A percentile compares a stretch with the other conserved stretches of the same genome.
These are phyloP conservation scores for Erpornis zantholeuca DNA, from an alignment of 2,113 vertebrate species.

Conservation along the genomic window DNA sequence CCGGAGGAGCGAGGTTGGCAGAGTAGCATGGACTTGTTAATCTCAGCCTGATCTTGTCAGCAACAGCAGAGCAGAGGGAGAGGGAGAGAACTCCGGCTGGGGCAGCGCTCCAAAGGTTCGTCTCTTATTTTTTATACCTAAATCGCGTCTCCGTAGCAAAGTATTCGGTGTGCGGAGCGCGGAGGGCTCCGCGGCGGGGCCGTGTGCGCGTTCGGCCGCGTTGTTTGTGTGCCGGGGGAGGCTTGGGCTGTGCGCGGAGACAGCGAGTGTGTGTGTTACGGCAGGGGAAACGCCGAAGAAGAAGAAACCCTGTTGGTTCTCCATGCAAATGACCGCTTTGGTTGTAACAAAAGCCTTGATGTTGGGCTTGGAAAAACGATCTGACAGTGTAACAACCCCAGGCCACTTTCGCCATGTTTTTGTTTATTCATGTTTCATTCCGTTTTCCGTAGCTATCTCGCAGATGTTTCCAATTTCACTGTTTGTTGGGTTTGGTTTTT, in stretches of 20 bases:
- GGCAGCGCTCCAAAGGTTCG: constrained; percentile 70
- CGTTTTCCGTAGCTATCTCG: constrained; percentile 20
- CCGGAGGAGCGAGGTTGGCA: background rate
- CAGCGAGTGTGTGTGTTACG: background rate
- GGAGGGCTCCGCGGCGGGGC: background rate
- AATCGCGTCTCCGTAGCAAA: background rate
- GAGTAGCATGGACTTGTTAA: constrained; percentile 69
- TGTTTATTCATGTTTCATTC: constrained; percentile 74
- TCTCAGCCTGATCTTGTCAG: constrained; percentile 72
- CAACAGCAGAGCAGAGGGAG: constrained; percentile 40
- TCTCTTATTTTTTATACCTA: background rate
- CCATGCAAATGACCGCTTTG: constrained; percentile 76
- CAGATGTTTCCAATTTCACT: constrained; percentile 42
- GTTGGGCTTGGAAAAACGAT: constrained; percentile 66
- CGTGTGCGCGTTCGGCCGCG: background rate
- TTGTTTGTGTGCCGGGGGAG: background rate
- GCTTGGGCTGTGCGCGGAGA: background rate
- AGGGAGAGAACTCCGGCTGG: constrained; percentile 57
- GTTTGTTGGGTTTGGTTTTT: background rate
- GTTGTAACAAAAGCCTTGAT: constrained; percentile 76
- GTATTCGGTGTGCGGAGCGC: background rate
- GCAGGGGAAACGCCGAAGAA: constrained; percentile 24
- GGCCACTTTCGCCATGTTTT: constrained; percentile 79
- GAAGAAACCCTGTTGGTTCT: constrained; percentile 67
- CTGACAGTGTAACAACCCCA: constrained; percentile 73